Conservation (phyloP, 1,140 invertebrate genomes). For the Drosophila murphyi region DNA sequence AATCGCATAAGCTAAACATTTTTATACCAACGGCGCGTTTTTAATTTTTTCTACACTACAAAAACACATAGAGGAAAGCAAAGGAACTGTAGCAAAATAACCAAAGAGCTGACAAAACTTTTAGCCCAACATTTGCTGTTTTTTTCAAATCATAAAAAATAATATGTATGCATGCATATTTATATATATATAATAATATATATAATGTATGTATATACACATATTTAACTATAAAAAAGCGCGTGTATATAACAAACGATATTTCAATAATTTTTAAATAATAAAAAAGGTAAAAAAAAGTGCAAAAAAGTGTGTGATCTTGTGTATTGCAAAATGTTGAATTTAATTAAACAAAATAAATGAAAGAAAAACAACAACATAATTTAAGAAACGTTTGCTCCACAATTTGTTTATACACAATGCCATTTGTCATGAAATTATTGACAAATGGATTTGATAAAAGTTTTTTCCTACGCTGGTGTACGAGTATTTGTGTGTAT, state of each 20-base stretch:
- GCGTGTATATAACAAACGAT: conserved; percentile 71
- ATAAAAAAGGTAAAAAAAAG: conserved; percentile 42
- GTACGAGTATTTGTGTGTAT: conserved; percentile 68
- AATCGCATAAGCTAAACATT: conserved; percentile 80
- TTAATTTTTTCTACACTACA: conserved; percentile 79
- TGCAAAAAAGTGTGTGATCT: conserved; percentile 39
- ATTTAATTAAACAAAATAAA: conserved; percentile 2
- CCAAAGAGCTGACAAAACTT: conserved; percentile 59
- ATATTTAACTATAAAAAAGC: conserved; percentile 66
- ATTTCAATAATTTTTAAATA: conserved; percentile 75
- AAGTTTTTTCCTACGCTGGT: conserved; percentile 35
- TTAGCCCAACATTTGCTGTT: conserved; percentile 57
- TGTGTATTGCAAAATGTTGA: conserved; percentile 21
- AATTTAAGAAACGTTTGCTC: background rate
- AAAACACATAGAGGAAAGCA: conserved; percentile 51
- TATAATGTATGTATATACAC: conserved; percentile 48
- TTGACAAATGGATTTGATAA: conserved; percentile 19
- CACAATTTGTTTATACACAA: conserved; percentile 1
- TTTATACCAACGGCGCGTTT: conserved; percentile 82
- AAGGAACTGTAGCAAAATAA: conserved; percentile 31
- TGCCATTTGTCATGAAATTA: background rate
- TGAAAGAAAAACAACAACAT: background rate
- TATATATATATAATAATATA: conserved; percentile 34
- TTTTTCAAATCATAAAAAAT: conserved; percentile 40
- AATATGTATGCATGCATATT: conserved; percentile 53